Evolutionary conservation across 2,888 invertebrate species (phyloP), one percentile per base, ranked within the genome.

Genomic region (Entomobrya multifasciata): DNA sequence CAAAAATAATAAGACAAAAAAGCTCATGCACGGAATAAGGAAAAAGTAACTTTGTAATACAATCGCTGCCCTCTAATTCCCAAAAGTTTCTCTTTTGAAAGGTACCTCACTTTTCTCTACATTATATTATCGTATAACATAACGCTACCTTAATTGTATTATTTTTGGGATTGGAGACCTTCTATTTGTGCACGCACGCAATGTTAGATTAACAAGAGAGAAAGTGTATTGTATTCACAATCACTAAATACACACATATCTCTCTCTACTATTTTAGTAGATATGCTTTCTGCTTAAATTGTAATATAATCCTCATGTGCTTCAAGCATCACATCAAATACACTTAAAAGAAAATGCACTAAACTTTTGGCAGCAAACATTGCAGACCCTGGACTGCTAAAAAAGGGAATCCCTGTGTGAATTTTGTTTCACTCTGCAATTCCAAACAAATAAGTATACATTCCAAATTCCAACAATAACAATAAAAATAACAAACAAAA

Each of bases 1-100:
- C 65, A 65, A 47, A 79, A 78, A 57, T 55, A 79, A 65, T 79
- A 65, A 65, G 60, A 62, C 62, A 49, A 60, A 15, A 67, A 41
- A 47, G 5, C 17, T 22, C 30, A 47, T 67, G 47, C 22, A 47
- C 22, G 44, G 15, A 78, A 78, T 15, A 57, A 62, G 25, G 62
- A 25, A 65, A 49, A n/a, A n/a, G n/a, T 62, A 65, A 79, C 36
- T 49, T 65, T 15, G 22, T 76, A 52, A 44, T 13, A 36, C 55
- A 30, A 17, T 49, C 30, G 25, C 1, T 20, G 11, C 13, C 76
- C 8, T 30, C 47, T 67, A 41, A 76, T 76, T 76, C 55, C 76
- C 74, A 4, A 57, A 76, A 76, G 41, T 76, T 76, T 55, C 57
- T 36, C 41, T 57, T 57, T n/a, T 10, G 49, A 52, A 74, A 67